Evolutionary conservation across 2,797 vertebrate species (phyloP), one percentile per base, ranked within the genome.

Genomic region (Coregonus ussuriensis): DNA sequence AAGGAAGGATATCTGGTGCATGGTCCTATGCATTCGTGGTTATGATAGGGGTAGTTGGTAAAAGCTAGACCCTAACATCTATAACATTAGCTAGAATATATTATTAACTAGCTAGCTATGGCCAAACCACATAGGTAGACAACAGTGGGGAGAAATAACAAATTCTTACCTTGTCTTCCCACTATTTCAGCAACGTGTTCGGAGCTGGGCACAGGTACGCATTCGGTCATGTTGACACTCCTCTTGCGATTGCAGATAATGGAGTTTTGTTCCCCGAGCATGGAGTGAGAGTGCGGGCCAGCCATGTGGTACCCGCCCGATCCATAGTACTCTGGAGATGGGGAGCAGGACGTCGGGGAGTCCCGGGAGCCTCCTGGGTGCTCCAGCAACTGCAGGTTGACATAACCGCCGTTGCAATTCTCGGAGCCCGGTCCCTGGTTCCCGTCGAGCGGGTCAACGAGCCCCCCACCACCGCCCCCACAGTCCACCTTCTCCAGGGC

Each of bases 171-270:
- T 95, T 97, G 96, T 79, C 96, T 91, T 1, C 96, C 96, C 41
- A 97, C 96, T 47, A 97, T 97, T 74, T 97, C 96, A 0, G 96
- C 96, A 77, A 97, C 96, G 86, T 97, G 96, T 33, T 97, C 96
- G 0, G 96, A 97, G 84, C 95, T 96, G 79, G 96, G 96, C 1
- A 97, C 96, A 0, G 96, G 94, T n/a, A 97, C 96, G 53, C 95
- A 96, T 65, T 96, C 95, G 0, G 96, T 97, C 96, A 96, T 97
- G 91, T 97, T 97, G 82, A 95, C 95, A 79, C 94, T 95, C 86
- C 92, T 93, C 82, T 96, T 96, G 74, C 95, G 93, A 91, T 86
- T 94, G 82, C 95, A 95, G 72, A 96, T 93, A 84, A 92, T 91
- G 56, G 93, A 91, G 91, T 90, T 94, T 91, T 95, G 90, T 88